A percentile compares a stretch with the other conserved stretches of the same genome.
Conservation (phyloP, 2,797 vertebrate species). For the Avahi laniger region DNA sequence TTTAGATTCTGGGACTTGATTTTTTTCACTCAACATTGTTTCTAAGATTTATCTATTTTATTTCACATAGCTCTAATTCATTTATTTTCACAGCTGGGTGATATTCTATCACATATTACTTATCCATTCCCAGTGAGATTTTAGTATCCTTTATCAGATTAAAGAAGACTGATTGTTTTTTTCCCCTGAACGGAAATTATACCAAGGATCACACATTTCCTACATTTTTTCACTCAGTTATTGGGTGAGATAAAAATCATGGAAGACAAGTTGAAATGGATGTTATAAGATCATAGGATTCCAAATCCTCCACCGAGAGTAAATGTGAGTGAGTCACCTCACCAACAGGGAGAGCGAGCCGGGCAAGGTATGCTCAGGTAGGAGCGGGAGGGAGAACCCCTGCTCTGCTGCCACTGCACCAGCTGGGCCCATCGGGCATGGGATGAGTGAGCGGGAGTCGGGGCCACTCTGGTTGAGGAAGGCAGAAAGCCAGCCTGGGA, state of each 20-base stretch:
- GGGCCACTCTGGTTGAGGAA: not conserved
- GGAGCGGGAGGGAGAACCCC: not conserved
- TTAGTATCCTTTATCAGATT: not conserved
- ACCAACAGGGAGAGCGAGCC: not conserved
- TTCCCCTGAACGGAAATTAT: not conserved
- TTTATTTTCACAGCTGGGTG: not conserved
- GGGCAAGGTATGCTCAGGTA: not conserved
- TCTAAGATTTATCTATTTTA: not conserved
- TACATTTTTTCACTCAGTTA: not conserved
- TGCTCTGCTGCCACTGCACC: rapidly evolving
- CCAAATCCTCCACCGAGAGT: not conserved
- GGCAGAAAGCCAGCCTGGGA: not conserved
- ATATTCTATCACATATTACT: not conserved
- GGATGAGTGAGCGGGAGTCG: not conserved
- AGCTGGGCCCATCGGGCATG: not conserved
- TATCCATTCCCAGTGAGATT: not conserved
- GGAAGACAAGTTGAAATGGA: not conserved
- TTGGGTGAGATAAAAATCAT: not conserved
- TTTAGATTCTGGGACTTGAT: not conserved
- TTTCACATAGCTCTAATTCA: not conserved
- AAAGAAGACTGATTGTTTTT: not conserved
- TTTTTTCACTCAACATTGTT: not conserved
- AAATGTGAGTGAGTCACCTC: not conserved
- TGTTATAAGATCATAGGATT: not conserved
- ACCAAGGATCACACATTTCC: not conserved